These are phyloP conservation scores for Bradypus variegatus DNA, from an alignment of 2,797 vertebrate genomes.

Conservation along the genomic window DNA sequence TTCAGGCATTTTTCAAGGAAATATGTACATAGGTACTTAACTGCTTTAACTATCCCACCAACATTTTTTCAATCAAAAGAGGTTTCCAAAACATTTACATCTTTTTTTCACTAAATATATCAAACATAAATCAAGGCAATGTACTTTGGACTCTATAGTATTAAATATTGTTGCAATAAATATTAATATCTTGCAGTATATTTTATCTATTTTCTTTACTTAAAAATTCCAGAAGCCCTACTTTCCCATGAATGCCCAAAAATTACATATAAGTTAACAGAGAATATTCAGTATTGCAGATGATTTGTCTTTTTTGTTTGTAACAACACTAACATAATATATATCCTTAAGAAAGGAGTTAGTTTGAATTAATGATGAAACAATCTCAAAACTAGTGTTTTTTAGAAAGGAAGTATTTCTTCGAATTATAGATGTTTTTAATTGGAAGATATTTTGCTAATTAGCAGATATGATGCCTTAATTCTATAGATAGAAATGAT, in stretches of 20 bases:
- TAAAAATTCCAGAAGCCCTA: not conserved
- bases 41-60: not conserved
- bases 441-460: not conserved
- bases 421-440: not conserved
- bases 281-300: not conserved
- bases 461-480: not conserved
- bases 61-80: not conserved
- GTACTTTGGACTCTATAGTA: not conserved
- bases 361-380: slow-evolving; percentile 4
- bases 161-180: not conserved
- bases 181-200: not conserved
- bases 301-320: not conserved
- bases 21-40: not conserved
- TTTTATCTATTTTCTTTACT: not conserved
- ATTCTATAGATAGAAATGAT: not conserved
- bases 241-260: not conserved
- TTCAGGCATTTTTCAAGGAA: not conserved
- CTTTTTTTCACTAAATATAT: not conserved
- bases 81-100: not conserved
- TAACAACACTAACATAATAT: not conserved
- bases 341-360: not conserved
- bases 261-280: not conserved
- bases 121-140: not conserved
- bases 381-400: not conserved
- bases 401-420: not conserved